Conservation (phyloP, 2,888 invertebrate genomes). For the Uropetala carovei region DNA sequence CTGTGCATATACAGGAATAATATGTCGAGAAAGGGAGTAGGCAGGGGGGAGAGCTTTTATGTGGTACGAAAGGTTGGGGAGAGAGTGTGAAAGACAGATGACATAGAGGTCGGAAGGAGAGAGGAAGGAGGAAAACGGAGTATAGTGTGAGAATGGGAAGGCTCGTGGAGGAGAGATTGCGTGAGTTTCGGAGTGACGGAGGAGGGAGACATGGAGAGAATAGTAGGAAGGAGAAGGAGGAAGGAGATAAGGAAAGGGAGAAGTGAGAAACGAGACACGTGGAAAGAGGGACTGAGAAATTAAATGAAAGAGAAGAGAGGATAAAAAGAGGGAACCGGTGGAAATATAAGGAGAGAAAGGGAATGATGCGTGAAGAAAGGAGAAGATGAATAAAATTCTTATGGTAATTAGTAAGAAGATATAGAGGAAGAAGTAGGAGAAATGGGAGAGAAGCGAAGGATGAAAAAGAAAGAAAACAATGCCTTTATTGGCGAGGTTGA, state of each 20-base stretch:
- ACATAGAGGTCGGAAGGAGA: not conserved
- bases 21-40: conserved; percentile 10
- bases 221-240: not conserved
- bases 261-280: not conserved
- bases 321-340: no score
- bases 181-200: not conserved
- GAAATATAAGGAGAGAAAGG: no score
- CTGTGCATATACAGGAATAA: not conserved
- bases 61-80: not conserved
- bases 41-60: not conserved
- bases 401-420: no score
- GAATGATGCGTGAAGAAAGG: no score
- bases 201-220: not conserved
- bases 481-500: no score
- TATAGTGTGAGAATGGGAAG: not conserved
- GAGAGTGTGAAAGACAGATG: conserved; percentile 36
- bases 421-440: no score
- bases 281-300: no score
- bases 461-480: no score
- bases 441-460: no score
- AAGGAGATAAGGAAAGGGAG: not conserved
- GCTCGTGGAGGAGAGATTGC: not conserved
- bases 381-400: no score
- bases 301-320: no score
- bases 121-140: not conserved